Conservation (phyloP, 2,113 vertebrate species). For the Oreochromis spilurus region DNA sequence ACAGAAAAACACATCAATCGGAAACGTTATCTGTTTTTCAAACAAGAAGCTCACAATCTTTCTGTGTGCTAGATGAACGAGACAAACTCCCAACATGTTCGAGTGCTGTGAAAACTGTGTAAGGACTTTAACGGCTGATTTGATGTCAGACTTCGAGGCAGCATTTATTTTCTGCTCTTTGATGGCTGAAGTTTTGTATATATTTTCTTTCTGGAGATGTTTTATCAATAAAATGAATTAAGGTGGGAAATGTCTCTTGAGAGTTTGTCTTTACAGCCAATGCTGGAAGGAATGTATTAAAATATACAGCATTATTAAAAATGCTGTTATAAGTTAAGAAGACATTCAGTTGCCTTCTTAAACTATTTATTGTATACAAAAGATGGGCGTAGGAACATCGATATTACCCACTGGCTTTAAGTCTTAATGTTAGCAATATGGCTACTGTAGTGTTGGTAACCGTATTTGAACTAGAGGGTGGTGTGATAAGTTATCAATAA, state of each 20-base stretch:
- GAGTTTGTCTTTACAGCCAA: neutral
- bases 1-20: neutral
- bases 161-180: constrained; percentile 4
- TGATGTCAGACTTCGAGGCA: neutral
- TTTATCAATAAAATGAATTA: constrained; percentile 48
- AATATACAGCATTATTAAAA: neutral
- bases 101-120: neutral
- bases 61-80: neutral
- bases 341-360: neutral
- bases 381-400: neutral
- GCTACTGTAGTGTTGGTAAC: neutral
- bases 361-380: neutral
- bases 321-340: neutral
- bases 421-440: neutral
- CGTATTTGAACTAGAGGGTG: neutral
- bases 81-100: neutral
- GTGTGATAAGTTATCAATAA: neutral
- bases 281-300: neutral
- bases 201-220: constrained; percentile 41
- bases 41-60: neutral
- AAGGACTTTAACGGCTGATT: neutral
- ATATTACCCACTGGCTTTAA: neutral
- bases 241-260: neutral
- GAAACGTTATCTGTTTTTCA: neutral
- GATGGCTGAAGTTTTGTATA: constrained; percentile 25